Percentiles rank a stretch among this genome's conserved stretches.
Evolutionary conservation across 2,113 vertebrate species (phyloP).

Genomic region (Monopterus albus): DNA sequence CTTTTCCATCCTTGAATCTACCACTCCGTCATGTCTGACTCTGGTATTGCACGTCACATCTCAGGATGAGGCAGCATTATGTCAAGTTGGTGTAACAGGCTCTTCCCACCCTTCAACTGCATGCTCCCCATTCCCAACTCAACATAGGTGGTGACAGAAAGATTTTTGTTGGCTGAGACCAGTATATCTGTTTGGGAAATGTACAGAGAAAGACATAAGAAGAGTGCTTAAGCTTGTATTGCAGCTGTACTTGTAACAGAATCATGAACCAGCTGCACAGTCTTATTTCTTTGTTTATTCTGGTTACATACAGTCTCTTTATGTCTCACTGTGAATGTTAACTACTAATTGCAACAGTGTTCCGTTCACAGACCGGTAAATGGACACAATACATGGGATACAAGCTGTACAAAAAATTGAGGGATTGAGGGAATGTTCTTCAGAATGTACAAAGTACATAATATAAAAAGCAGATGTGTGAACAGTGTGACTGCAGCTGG

Average conservation of each 20-base stretch:
- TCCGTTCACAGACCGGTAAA: conserved; percentile 38
- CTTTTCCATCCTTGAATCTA: conserved; percentile 48
- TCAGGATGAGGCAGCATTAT: conserved; percentile 29
- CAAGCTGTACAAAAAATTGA: conserved; percentile 64
- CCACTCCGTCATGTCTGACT: conserved; percentile 47
- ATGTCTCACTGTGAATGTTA: conserved; percentile 21
- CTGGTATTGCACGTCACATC: conserved; percentile 38
- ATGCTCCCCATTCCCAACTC: neutral
- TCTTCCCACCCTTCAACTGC: conserved; percentile 13
- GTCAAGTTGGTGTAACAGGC: conserved; percentile 33
- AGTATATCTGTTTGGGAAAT: conserved; percentile 8
- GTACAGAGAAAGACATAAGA: conserved; percentile 7
- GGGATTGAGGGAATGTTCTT: conserved; percentile 60
- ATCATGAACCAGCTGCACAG: conserved; percentile 29
- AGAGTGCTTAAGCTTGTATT: conserved; percentile 17
- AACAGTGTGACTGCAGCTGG: conserved; percentile 78
- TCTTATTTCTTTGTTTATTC: conserved; percentile 54
- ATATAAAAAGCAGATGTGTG: conserved; percentile 84
- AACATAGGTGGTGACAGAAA: conserved; percentile 22
- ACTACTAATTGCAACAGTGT: conserved; percentile 29
- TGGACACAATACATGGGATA: conserved; percentile 42
- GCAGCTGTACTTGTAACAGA: conserved; percentile 11
- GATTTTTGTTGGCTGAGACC: conserved; percentile 6
- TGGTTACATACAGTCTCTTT: conserved; percentile 21
- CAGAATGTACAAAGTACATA: conserved; percentile 80